These are phyloP conservation scores for Phymastichus coffea DNA, from an alignment of 1,140 invertebrate species.

Conservation along the genomic window DNA sequence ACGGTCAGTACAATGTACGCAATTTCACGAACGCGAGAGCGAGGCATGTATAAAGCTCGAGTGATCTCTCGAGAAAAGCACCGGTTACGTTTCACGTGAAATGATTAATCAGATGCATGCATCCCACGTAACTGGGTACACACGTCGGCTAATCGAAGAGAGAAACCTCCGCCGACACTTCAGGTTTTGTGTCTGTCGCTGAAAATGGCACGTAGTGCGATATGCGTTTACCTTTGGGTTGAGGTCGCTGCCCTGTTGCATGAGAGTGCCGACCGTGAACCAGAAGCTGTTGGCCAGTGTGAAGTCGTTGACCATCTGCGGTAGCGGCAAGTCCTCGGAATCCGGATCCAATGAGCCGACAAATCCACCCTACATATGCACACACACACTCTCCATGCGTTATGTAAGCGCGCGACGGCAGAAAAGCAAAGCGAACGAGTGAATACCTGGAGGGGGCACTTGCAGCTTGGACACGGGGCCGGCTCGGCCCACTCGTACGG, in stretches of 20 bases:
- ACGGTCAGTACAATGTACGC: no score
- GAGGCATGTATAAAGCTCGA: no score
- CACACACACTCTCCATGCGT: neutral
- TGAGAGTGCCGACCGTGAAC: slow-evolving; percentile 90
- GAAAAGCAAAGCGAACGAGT: no score
- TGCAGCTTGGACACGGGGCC: slow-evolving; percentile 59
- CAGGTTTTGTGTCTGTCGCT: no score
- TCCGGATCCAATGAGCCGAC: slow-evolving; percentile 50
- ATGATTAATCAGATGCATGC: no score
- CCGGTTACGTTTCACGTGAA: no score
- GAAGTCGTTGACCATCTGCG: slow-evolving; percentile 71
- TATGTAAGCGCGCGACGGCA: neutral
- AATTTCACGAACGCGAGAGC: no score
- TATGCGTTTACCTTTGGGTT: slow-evolving; percentile 86
- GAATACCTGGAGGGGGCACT: slow-evolving; percentile 53
- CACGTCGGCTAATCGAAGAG: no score
- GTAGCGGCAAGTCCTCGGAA: slow-evolving; percentile 54
- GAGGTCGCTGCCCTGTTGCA: slow-evolving; percentile 91
- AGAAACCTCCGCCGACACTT: no score
- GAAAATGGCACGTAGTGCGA: no score
- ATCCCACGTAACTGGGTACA: no score
- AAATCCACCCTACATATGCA: slow-evolving; percentile 43
- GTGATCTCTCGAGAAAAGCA: no score
- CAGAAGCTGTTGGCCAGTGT: slow-evolving; percentile 82
- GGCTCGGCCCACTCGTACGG: slow-evolving; percentile 71